Base-by-base conservation (phyloP, 2,113 vertebrate genomes). In the Desmodus rotundus region DNA sequence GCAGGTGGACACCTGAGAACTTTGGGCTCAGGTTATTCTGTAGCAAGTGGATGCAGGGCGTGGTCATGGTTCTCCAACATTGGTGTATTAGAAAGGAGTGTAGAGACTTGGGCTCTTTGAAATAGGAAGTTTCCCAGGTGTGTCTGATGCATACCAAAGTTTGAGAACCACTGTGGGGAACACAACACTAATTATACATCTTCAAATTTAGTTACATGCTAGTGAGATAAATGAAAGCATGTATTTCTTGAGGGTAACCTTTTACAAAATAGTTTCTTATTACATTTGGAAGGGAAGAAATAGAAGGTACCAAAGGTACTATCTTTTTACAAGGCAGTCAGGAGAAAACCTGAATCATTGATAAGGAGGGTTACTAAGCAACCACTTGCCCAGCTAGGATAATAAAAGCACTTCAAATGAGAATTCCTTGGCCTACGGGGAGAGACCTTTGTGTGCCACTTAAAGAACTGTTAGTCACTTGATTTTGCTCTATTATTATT, bases 301-400 rank as follows among this genome's bases (percentile, higher is more conserved):
- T 94, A 96, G 47, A 47, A 94, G 36, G 47, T 47, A n/a, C 63
- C 38, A 80, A 87, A 96, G 50, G 45, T 91, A 43, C 56, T 98
- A 43, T 96, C 93, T 16, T 5, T 84, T 98, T 96, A 82, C 70
- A 2, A 15, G 2, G 28, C 81, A 94, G 95, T 94, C 95, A 72
- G 93, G 89, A 97, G 93, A 94, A 92, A 97, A 95, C 72, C 36
- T 68, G 78, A 95, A 88, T 96, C 97, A 90, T 94, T 26, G 87
- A 96, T 97, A 96, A 97, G 80, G 61, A 50, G 38, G 76, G 97
- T 98, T 96, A 56, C 97, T 93, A 97, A 98, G 97, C 98, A 98
- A 98, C 97, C 47, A 84, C n/a, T 94, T 63, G 74, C 93, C 93
- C 65, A 85, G 19, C 93, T 81, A 78, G 94, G 84, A 0, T 90